Evolutionary conservation across 2,113 vertebrate genomes (phyloP).

Genomic region (Hemicordylus capensis): DNA sequence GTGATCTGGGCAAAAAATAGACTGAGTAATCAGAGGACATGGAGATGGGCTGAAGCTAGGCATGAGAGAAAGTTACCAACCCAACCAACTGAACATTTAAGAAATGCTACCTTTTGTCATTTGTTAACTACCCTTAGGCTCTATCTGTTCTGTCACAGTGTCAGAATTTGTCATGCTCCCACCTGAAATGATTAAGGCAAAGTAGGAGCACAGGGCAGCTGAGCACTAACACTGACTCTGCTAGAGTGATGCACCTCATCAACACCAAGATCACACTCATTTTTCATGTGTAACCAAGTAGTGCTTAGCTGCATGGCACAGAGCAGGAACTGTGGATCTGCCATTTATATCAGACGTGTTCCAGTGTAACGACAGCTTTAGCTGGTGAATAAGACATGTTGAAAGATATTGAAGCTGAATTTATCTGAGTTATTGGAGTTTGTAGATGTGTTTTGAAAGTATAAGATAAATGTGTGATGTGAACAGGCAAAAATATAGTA

Average conservation of each 20-base stretch:
- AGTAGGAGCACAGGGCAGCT: not conserved
- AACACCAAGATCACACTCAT: not conserved
- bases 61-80: not conserved
- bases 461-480: not conserved
- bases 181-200: not conserved
- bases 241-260: no score
- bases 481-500: not conserved
- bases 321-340: not conserved
- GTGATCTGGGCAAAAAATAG: not conserved
- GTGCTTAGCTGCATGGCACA: not conserved
- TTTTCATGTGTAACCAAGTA: not conserved
- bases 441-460: not conserved
- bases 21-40: not conserved
- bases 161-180: not conserved
- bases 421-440: not conserved
- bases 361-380: not conserved
- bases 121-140: not conserved
- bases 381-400: not conserved
- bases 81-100: not conserved
- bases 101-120: not conserved
- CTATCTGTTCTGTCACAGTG: not conserved
- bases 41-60: not conserved
- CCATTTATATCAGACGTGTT: not conserved
- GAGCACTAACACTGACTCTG: not conserved
- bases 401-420: not conserved